Conservation (phyloP, 2,797 vertebrate species). For the Enteromius afrohamiltoni region DNA sequence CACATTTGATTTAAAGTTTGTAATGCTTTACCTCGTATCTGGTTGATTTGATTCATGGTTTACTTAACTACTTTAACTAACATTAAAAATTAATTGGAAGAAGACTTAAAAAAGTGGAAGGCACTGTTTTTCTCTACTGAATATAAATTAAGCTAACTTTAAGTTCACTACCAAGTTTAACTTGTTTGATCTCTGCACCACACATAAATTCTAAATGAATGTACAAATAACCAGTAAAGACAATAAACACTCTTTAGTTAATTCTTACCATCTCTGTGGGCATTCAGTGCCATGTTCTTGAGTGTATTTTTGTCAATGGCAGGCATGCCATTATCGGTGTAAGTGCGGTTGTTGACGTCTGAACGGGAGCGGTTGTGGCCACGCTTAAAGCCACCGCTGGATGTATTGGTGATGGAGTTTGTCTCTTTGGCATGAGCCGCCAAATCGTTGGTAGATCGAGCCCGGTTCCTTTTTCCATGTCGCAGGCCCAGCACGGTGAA, state of each 20-base stretch:
- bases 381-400: conserved; percentile 82
- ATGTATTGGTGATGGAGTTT: conserved; percentile 61
- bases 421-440: conserved; percentile 83
- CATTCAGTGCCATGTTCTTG: conserved; percentile 78
- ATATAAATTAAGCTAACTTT: too few relatives aligned
- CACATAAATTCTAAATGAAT: neutral
- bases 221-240: neutral
- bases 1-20: neutral
- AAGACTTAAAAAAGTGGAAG: neutral
- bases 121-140: neutral
- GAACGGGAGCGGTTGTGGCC: conserved; percentile 92
- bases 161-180: too few relatives aligned
- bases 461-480: conserved; percentile 88
- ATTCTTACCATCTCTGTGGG: conserved; percentile 74
- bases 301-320: conserved; percentile 74
- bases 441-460: conserved; percentile 93
- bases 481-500: conserved; percentile 86
- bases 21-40: neutral
- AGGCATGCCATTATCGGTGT: conserved; percentile 76
- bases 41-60: neutral
- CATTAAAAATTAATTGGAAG: neutral
- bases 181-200: neutral
- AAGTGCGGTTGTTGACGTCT: conserved; percentile 80
- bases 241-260: neutral
- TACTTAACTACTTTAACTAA: neutral